Conservation (phyloP, 2,888 invertebrate genomes). For the Tridacna gigas region DNA sequence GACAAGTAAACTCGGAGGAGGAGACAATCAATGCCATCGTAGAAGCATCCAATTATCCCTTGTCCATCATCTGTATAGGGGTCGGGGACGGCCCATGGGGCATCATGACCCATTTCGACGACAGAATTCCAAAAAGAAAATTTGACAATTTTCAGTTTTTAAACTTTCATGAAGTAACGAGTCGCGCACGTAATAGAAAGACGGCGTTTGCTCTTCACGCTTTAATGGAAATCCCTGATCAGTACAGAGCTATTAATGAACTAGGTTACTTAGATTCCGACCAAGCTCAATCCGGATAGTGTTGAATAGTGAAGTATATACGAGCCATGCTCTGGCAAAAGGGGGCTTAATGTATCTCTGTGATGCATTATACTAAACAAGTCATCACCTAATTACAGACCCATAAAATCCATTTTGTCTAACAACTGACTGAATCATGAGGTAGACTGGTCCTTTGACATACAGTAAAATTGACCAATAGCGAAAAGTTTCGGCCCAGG, state of each 20-base stretch:
- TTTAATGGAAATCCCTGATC: slow-evolving; percentile 86
- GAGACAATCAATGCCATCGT: slow-evolving; percentile 85
- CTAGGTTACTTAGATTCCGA: slow-evolving; percentile 70
- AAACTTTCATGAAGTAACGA: slow-evolving; percentile 84
- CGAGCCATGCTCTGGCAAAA: no score
- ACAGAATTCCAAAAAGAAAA: slow-evolving; percentile 84
- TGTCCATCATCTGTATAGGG: slow-evolving; percentile 86
- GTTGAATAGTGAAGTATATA: no score
- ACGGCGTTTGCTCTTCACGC: slow-evolving; percentile 85
- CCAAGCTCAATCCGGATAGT: neutral
- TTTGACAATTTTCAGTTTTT: slow-evolving; percentile 87
- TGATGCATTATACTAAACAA: no score
- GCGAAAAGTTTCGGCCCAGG: no score
- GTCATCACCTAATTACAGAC: no score
- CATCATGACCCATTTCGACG: slow-evolving; percentile 85
- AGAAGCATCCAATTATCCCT: slow-evolving; percentile 85
- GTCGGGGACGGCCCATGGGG: slow-evolving; percentile 87
- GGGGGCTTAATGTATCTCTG: no score
- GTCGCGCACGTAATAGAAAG: slow-evolving; percentile 76
- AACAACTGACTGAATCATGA: no score
- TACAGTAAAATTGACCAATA: no score
- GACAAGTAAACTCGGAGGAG: slow-evolving; percentile 85
- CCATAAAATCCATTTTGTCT: no score
- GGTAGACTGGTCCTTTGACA: no score
- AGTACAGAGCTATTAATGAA: slow-evolving; percentile 82